Base-by-base conservation (phyloP, 2,888 invertebrate genomes). In the Rhaphigaster nebulosa region DNA sequence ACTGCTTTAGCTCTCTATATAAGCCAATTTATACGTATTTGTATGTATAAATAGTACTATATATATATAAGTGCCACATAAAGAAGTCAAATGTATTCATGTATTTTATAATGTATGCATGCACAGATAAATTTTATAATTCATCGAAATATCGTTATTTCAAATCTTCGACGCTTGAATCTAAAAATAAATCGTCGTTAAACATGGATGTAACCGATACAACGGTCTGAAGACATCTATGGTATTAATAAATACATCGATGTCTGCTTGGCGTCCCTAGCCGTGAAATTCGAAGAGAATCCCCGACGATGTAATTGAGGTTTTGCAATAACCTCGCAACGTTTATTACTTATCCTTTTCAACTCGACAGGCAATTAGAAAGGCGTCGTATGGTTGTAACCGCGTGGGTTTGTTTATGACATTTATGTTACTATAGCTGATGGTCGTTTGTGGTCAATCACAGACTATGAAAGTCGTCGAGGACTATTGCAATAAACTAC, bases 371-470 rank as follows among this genome's bases (percentile, higher is more conserved):
- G 29, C 65, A 65, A 65, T 65, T 65, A 65, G 65, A 65, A 65
- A 65, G 65, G 65, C 65, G 65, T 65, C 65, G 29, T 65, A 65
- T 65, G 65, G 65, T 65, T 65, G 65, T 65, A 65, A 65, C 65
- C 65, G 29, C 65, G 29, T 65, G 65, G 65, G 29, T 65, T 65
- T 65, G 65, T 65, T 65, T 65, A 65, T 65, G 65, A 15, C 65
- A 65, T 29, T 65, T 29, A 65, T 29, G 65, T 65, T 65, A 29
- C 29, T 65, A 29, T 13, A 65, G 29, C n/a, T 65, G 65, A 65
- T 65, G 65, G 65, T 4, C 65, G 29, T 65, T 65, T 65, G 65
- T 65, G 65, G 65, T 65, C 65, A 65, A 65, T 29, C 65, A 65
- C 13, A 29, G 29, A 15, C 13, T 65, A 65, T 65, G 65, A 29